phyloP scores from a whole-genome alignment of 2,113 vertebrate species.

The Ursus arctos region DNA sequence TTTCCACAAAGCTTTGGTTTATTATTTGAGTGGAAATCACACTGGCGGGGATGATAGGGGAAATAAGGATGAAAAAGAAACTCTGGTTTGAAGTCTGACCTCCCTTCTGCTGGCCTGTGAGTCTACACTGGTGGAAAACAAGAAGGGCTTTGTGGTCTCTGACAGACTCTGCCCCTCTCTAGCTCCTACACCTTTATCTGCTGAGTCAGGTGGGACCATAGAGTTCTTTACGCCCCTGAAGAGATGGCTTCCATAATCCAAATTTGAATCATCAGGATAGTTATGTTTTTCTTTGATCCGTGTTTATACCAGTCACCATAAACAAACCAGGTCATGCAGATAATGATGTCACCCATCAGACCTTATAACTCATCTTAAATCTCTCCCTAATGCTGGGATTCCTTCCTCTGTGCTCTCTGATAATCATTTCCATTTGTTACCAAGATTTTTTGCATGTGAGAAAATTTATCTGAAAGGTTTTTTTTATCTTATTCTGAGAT shows the following conservation, averaged over 20 bases:
- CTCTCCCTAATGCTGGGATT: background rate
- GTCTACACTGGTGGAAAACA: background rate
- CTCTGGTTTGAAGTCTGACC: background rate
- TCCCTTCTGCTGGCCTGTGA: background rate
- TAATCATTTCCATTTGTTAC: background rate
- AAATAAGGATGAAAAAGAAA: background rate
- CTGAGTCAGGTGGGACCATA: background rate
- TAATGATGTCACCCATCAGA: background rate
- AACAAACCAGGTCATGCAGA: background rate
- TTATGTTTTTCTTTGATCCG: background rate
- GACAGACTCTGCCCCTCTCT: fast-evolving
- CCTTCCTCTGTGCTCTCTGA: background rate
- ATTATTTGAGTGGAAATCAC: background rate
- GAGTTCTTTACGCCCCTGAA: background rate
- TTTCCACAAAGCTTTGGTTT: background rate
- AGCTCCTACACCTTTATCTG: background rate
- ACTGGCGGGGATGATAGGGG: background rate
- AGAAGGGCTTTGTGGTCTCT: background rate
- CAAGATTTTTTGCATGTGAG: background rate
- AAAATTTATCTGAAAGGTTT: background rate
- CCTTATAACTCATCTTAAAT: background rate
- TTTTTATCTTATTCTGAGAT: background rate
- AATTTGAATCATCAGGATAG: background rate
- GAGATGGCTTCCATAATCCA: background rate
- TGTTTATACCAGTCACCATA: background rate